Base-by-base conservation (phyloP, 2,113 vertebrate species). In the Rhabdornis inornatus region DNA sequence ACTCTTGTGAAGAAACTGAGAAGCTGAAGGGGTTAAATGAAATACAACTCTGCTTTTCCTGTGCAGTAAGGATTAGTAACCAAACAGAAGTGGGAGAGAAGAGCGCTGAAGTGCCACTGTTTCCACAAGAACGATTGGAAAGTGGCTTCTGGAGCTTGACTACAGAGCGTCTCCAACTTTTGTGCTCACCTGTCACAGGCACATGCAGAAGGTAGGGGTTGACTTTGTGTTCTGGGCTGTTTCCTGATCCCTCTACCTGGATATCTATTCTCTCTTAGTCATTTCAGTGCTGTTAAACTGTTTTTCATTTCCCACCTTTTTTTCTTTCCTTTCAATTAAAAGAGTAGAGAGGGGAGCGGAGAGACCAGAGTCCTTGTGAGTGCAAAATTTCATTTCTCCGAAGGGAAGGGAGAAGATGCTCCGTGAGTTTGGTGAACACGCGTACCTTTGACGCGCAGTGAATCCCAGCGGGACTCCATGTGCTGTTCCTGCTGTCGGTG, bases 21-120 rank as follows among this genome's bases (percentile, higher is more conserved):
- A 68, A 31, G 56, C 80, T 65, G 94, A 95, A 95, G 49, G 97
- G 91, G 96, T 97, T 97, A 97, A 97, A 96, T 92, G 97, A 97
- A 97, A 97, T 44, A 94, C 77, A 97, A 97, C 90, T 96, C 96
- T 95, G 91, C 77, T 95, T 97, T 97, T 97, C 96, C 97, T 94
- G 96, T 95, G 70, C 89, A 37, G 91, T 95, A 89, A 96, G 91
- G 89, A 94, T 92, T 96, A 96, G 94, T 64, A 95, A 96, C 93
- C 84, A 92, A 96, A 97, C 92, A 97, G 96, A 90, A 96, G 94
- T 90, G 89, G 65, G 57, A 76, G 87, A 87, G 60, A 86, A 92
- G 75, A 90, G 75, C 1, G 1, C 69, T 90, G 84, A 83, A 92
- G 87, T 95, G 59, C 64, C 84, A 57, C 90, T 65, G 76, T 94